Base-by-base conservation (phyloP, 2,888 invertebrate genomes). In the Drosophila demipolita region DNA sequence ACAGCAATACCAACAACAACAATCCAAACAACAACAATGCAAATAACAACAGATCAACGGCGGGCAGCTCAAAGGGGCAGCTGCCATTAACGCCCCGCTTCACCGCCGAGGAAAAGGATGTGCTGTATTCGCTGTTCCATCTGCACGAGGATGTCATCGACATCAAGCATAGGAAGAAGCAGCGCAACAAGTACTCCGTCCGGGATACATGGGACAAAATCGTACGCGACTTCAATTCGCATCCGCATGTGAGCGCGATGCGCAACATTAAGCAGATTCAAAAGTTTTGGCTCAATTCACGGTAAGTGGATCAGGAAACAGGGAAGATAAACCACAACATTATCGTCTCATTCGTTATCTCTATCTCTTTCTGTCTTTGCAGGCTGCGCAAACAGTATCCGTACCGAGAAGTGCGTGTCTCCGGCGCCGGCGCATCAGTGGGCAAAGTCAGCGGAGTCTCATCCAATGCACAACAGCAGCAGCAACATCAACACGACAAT, bases 251-350 rank as follows among this genome's bases (percentile, higher is more conserved):
- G 12, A 86, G 85, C 42, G 91, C 90, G 15, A 80, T 90, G 79
- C 86, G 93, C 11, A 93, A 93, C 76, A 79, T 93, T 5, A 93
- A 93, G 76, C 93, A 93, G 80, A 91, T 93, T 40, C 93, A 93
- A 73, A 93, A 93, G 78, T 93, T 93, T 72, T 93, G 93, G 93
- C 83, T 93, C 35, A 93, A 93, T 80, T 91, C 93, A 48, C 91
- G 93, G 93, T 93, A 83, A 59, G 73, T 65, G 53, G 5, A 20
- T n/a, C 38, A 38, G 23, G 45, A 15, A 23, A 45, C 23, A 15
- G 7, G 15, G 8, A 23, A 15, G 23, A 23, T 3, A 42, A 11
- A 15, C 45, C 6, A 26, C 32, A 15, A 12, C 26, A 26, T 2
- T 35, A 1, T 4, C 11, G 11, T 26, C 7, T 20, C n/a, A 15